Evolutionary conservation across 2,888 invertebrate genomes (phyloP).

Genomic region (Amblyjoppa proteus): DNA sequence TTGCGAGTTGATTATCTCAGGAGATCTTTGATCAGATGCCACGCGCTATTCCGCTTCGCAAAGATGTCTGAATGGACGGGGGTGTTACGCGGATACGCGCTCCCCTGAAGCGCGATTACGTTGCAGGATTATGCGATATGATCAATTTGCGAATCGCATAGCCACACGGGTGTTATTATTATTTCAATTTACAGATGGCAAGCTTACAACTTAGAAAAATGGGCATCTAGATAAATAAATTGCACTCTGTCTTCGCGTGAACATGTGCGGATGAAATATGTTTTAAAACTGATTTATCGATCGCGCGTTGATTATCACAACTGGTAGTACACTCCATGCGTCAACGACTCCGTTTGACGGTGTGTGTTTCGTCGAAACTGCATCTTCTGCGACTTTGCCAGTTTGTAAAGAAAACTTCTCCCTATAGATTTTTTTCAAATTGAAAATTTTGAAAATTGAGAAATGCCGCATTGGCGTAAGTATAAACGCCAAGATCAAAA

Average conservation of each 20-base stretch:
- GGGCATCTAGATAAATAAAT: not conserved
- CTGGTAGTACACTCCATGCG: not conserved
- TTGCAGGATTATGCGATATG: constrained; percentile 18
- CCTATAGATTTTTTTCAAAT: too few species aligned
- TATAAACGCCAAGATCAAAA: too few species aligned
- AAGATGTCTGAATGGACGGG: constrained; percentile 57
- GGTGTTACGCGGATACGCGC: constrained; percentile 38
- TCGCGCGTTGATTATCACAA: not conserved
- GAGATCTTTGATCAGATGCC: too few species aligned
- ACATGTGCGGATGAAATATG: not conserved
- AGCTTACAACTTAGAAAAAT: not conserved
- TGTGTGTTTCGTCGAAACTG: not conserved
- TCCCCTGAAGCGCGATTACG: constrained; percentile 43
- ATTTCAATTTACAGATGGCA: not conserved
- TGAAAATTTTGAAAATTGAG: too few species aligned
- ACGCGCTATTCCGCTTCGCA: constrained; percentile 12
- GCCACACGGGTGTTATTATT: not conserved
- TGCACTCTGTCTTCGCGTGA: not conserved
- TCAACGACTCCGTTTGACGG: not conserved
- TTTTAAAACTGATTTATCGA: not conserved
- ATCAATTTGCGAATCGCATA: not conserved
- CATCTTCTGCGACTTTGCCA: too few species aligned
- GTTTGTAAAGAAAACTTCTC: too few species aligned
- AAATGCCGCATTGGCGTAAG: too few species aligned
- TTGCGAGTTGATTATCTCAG: not conserved